Evolutionary conservation across 2,888 invertebrate species (phyloP).

Genomic region (Crioceris asparagi): DNA sequence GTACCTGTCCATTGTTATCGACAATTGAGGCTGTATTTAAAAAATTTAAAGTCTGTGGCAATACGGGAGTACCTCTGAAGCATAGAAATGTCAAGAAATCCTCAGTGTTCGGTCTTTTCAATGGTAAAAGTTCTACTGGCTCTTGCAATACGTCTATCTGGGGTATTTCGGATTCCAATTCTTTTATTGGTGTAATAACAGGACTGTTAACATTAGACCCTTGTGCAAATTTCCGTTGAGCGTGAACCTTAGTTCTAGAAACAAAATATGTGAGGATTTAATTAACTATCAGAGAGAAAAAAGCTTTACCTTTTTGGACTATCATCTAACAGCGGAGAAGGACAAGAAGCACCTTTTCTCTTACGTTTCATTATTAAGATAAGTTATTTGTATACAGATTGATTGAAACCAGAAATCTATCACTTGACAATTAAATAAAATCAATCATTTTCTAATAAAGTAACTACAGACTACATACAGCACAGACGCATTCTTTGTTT

Average conservation of each 20-base stretch:
- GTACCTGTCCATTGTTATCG: slow-evolving; percentile 33
- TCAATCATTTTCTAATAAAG: too few species aligned
- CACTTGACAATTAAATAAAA: too few species aligned
- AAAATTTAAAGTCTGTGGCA: slow-evolving; percentile 63
- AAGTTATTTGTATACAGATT: too few species aligned
- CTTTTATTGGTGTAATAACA: slow-evolving; percentile 48
- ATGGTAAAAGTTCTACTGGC: slow-evolving; percentile 50
- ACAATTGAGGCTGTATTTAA: slow-evolving; percentile 44
- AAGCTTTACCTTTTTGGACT: slow-evolving; percentile 42
- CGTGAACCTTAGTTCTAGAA: slow-evolving; percentile 66
- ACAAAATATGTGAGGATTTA: slow-evolving; percentile 5
- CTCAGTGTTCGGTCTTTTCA: slow-evolving; percentile 68
- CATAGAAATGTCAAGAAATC: slow-evolving; percentile 79
- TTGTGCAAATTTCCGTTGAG: slow-evolving; percentile 81
- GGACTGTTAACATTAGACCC: slow-evolving; percentile 54
- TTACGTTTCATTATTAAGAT: slow-evolving; percentile 35
- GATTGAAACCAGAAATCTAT: too few species aligned
- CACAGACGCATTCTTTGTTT: too few species aligned
- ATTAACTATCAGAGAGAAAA: slow-evolving; percentile 1
- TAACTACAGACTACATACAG: too few species aligned
- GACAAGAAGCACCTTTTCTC: slow-evolving; percentile 31
- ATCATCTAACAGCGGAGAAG: slow-evolving; percentile 32
- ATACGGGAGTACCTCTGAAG: slow-evolving; percentile 62
- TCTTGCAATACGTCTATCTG: slow-evolving; percentile 37
- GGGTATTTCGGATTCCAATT: slow-evolving; percentile 43